Evolutionary conservation across 2,888 invertebrate genomes (phyloP).

Genomic region (Nezara viridula): DNA sequence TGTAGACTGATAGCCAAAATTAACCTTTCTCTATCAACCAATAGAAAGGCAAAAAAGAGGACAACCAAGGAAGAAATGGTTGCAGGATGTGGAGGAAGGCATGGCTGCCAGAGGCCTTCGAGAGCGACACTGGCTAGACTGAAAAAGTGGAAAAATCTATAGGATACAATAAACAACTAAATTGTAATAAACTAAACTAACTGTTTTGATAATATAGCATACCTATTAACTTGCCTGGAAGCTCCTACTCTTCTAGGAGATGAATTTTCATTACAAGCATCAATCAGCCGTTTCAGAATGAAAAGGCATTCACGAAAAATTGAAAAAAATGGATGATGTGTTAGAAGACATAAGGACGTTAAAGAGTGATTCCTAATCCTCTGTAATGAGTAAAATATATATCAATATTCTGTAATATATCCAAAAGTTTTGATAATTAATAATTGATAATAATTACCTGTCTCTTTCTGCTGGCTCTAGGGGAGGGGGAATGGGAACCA

Average conservation of each 20-base stretch:
- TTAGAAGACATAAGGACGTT: slow-evolving; percentile 96
- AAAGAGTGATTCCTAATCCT: slow-evolving; percentile 91
- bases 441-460: slow-evolving; percentile 73
- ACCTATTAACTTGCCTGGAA: slow-evolving; percentile 89
- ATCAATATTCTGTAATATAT: slow-evolving; percentile 16
- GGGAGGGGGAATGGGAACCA: slow-evolving; percentile 88
- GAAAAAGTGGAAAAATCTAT: too few relatives aligned
- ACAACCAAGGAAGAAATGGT: too few relatives aligned
- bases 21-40: too few relatives aligned
- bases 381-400: slow-evolving; percentile 71
- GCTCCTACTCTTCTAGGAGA: slow-evolving; percentile 90
- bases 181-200: too few relatives aligned
- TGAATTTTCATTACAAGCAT: slow-evolving; percentile 96
- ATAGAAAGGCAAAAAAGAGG: too few relatives aligned
- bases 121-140: too few relatives aligned
- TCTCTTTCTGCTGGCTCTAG: slow-evolving; percentile 83
- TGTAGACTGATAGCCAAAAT: too few relatives aligned
- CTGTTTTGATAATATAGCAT: too few relatives aligned
- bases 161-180: too few relatives aligned
- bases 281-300: slow-evolving; percentile 94
- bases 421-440: background rate
- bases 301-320: slow-evolving; percentile 98
- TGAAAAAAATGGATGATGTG: slow-evolving; percentile 99
- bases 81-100: too few relatives aligned
- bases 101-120: too few relatives aligned